phyloP scores from a whole-genome alignment of 2,113 vertebrate genomes.

The Spheniscus mendiculus region DNA sequence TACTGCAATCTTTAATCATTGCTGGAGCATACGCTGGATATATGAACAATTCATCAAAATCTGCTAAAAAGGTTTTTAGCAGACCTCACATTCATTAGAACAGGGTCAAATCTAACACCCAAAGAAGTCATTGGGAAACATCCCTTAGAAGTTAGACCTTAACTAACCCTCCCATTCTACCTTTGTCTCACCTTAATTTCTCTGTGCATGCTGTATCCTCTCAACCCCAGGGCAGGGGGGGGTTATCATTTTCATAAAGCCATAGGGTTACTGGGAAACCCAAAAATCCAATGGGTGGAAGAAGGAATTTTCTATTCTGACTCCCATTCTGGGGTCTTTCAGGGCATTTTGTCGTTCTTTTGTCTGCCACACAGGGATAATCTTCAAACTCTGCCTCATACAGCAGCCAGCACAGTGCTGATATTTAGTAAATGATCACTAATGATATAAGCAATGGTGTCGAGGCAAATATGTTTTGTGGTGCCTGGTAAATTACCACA shows the following conservation, averaged over 20 bases:
- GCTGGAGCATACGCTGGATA: background rate
- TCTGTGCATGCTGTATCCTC: background rate
- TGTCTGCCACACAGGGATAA: background rate
- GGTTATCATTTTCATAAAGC: background rate
- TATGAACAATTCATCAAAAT: background rate
- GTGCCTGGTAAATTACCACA: conserved; percentile 12
- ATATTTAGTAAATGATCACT: conserved; percentile 26
- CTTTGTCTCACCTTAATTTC: background rate
- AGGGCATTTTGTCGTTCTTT: background rate
- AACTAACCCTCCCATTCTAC: background rate
- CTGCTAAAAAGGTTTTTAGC: background rate
- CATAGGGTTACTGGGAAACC: background rate
- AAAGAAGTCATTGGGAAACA: background rate
- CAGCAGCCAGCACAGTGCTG: background rate
- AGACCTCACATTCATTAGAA: background rate
- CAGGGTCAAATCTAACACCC: background rate
- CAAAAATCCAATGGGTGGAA: background rate
- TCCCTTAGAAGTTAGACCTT: background rate
- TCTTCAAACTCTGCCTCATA: background rate
- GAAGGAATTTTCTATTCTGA: background rate
- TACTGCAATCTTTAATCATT: background rate
- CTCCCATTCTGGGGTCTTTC: background rate
- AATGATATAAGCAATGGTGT: background rate
- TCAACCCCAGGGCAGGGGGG: background rate
- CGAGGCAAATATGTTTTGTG: conserved; percentile 2